Evolutionary conservation across 2,888 invertebrate genomes (phyloP), one percentile per base, ranked within the genome.

Genomic region (Mesorhabditis spiculigera): DNA sequence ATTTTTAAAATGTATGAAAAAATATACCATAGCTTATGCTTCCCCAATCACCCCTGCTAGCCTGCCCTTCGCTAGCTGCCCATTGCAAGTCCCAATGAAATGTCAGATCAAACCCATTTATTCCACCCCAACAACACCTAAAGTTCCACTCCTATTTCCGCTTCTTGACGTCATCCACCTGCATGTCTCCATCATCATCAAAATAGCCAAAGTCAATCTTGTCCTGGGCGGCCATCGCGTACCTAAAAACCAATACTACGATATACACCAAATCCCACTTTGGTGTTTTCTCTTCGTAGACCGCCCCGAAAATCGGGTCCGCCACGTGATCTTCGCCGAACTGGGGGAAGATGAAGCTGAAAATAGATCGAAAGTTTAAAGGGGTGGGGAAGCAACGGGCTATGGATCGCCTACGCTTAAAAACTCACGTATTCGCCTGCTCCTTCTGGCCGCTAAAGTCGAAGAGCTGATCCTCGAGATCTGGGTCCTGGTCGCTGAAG

Each of bases 391-490:
- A 10, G n/a, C 3, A 2, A 50, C 1, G 28, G 28, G 28, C 3
- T 3, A 28, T 28, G n/a, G n/a, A n/a, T 1, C 3, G 1, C 28
- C 3, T 28, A 28, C 28, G 1, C 28, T 3, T 28, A 1, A 28
- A 28, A 28, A 50, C 10, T 50, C 58, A 50, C 58, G 58, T 50
- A n/a, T 50, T 50, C 58, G 58, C 58, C n/a, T 50, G 58, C 58
- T 50, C 58, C 58, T 50, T 50, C n/a, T 50, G 58, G n/a, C 58
- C 58, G 58, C 58, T 50, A n/a, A 50, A 50, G 58, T 50, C 58
- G 58, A 50, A 50, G 58, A 50, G 58, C 10, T 50, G 8, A 10
- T 50, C 58, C 58, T 50, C 58, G 3, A 50, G n/a, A 3, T 50
- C 58, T 3, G 58, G 58, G 3, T 50, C 58, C n/a, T 50, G 58